Percentiles rank a stretch among this genome's conserved stretches.
phyloP scores from a whole-genome alignment of 2,113 vertebrate species.

The Ginglymostoma cirratum region DNA sequence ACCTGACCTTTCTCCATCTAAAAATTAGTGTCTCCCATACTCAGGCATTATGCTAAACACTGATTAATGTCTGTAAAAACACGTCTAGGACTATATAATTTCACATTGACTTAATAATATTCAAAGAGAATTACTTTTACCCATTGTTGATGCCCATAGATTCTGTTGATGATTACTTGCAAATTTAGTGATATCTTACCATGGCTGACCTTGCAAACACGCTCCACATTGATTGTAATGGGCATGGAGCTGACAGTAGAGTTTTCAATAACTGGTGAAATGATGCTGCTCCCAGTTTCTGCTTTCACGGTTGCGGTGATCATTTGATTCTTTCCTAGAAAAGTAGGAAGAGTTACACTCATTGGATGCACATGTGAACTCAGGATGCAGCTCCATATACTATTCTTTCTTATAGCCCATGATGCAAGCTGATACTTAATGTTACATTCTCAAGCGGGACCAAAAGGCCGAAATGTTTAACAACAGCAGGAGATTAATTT shows the following conservation, averaged over 20 bases:
- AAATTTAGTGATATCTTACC: background rate
- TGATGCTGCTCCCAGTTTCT: background rate
- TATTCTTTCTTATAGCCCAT: background rate
- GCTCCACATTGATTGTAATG: slow-evolving; percentile 2
- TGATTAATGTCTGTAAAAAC: background rate
- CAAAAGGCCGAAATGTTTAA: too few species aligned
- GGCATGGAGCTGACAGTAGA: background rate
- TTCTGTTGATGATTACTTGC: background rate
- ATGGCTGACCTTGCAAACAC: background rate
- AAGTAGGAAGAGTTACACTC: background rate
- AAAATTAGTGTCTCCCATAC: background rate
- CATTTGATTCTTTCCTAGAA: background rate
- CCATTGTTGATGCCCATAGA: background rate
- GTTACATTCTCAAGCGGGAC: too few species aligned
- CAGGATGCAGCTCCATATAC: too few species aligned
- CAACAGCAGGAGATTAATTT: too few species aligned
- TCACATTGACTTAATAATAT: background rate
- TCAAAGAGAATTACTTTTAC: too few species aligned
- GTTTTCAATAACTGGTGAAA: slow-evolving; percentile 15
- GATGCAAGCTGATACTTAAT: background rate
- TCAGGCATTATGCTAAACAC: background rate
- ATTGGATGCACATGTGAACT: background rate
- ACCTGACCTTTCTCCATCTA: background rate
- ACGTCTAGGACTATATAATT: background rate
- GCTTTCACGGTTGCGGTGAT: background rate